Conservation (phyloP, 2,888 invertebrate species). For the Xestia ashworthii region DNA sequence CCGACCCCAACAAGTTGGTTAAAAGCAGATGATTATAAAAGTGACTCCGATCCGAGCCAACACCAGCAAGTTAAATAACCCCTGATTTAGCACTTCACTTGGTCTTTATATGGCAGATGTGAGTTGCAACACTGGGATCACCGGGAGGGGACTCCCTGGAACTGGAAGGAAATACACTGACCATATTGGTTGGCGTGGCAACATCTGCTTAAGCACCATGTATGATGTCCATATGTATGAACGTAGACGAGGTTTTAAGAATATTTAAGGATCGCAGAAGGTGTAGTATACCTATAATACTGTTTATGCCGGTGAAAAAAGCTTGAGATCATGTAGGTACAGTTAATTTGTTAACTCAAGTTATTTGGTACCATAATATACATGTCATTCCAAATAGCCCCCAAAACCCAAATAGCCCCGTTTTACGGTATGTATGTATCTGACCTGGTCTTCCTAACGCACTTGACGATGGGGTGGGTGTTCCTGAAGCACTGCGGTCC, state of each 20-base stretch:
- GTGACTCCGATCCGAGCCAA: not conserved
- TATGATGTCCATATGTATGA: not conserved
- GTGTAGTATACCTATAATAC: too few species aligned
- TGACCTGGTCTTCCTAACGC: constrained; percentile 83
- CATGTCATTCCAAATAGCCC: too few species aligned
- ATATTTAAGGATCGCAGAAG: too few species aligned
- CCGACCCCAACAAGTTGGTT: not conserved
- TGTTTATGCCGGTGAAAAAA: too few species aligned
- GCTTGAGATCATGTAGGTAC: too few species aligned
- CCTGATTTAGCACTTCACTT: constrained; percentile 67
- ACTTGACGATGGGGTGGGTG: constrained; percentile 89
- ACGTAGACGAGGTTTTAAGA: too few species aligned
- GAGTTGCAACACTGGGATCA: not conserved
- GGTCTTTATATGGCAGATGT: constrained; percentile 68
- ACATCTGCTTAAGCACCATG: not conserved
- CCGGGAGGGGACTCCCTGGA: not conserved
- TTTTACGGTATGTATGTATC: not conserved
- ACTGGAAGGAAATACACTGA: not conserved
- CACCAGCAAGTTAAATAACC: not conserved
- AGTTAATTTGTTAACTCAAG: too few species aligned
- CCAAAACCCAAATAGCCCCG: too few species aligned
- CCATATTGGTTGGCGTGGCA: not conserved
- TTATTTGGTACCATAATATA: too few species aligned
- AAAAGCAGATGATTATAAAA: not conserved
- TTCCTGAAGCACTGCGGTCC: constrained; percentile 93